phyloP scores from a whole-genome alignment of 2,797 vertebrate species.

The Lacerta agilis region DNA sequence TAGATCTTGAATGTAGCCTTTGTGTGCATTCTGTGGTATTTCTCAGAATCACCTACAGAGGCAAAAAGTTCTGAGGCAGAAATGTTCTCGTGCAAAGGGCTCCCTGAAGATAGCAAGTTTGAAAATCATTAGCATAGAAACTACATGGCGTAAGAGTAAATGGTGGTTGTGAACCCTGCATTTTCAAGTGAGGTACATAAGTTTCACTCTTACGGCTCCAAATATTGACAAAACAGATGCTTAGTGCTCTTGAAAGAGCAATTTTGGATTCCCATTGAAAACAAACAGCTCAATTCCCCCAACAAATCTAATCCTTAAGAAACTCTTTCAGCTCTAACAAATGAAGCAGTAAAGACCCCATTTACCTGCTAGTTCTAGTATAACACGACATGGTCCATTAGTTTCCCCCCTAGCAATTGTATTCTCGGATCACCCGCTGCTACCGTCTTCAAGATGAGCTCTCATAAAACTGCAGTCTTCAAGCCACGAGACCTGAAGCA shows the following conservation, averaged over 20 bases:
- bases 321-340: not conserved
- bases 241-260: not conserved
- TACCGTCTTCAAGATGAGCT: not conserved
- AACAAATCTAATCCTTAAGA: conserved; percentile 9
- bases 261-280: not conserved
- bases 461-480: not conserved
- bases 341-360: conserved; percentile 13
- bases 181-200: not conserved
- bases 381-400: not conserved
- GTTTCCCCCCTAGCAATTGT: not conserved
- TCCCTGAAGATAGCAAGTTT: not conserved
- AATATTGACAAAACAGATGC: not conserved
- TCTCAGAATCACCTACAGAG: not conserved
- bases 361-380: not conserved
- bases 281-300: not conserved
- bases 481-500: not conserved
- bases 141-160: not conserved
- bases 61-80: not conserved
- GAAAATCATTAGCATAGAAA: not conserved
- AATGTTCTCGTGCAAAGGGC: not conserved
- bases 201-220: not conserved
- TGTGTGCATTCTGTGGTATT: not conserved
- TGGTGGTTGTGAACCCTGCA: not conserved
- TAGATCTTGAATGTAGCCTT: not conserved
- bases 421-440: not conserved